Base-by-base conservation (phyloP, 1,140 invertebrate genomes). In the Nasonia vitripennis region DNA sequence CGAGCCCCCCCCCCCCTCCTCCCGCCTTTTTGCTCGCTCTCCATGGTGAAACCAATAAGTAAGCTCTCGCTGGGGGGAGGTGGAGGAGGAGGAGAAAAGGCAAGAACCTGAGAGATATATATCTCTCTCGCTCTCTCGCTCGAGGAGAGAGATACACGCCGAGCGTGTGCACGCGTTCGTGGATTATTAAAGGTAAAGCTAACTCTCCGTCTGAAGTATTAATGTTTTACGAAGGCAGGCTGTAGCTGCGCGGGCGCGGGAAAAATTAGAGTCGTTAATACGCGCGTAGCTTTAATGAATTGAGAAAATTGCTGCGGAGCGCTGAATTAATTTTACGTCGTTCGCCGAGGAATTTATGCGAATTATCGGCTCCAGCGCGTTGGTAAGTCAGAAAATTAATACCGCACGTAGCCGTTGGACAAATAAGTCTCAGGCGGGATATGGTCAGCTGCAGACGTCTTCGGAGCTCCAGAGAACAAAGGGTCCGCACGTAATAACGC, bases 1-100 rank as follows among this genome's bases (percentile, higher is more conserved):
- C 81, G 71, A 71, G 31, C 74, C 45, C 6, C 41, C 75, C 85
- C 27, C 27, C 27, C 27, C 27, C 27, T 1, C 27, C 83, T 87
- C 87, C 79, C 75, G 82, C 83, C 83, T 85, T 67, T 85, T 75
- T 67, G 68, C 78, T 78, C 79, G 51, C 45, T 10, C 55, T n/a
- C 55, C 20, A 62, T 78, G 86, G 88, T 88, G 90, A 91, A 92
- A 92, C 91, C 92, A 91, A 92, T 93, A 92, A 93, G 90, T 91
- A 91, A 91, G 85, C 81, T 45, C 79, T 34, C 79, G 37, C 12
- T 9, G 48, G 67, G 17, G 14, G 20, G 20, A 80, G 85, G 75
- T 77, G 86, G 84, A 81, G 80, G 83, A 84, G 84, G 37, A 79
- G 68, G 85, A 84, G 85, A 88, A 87, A 85, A 89, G 78, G 86